phyloP scores from a whole-genome alignment of 2,113 vertebrate species.

The Urocitellus parryii region DNA sequence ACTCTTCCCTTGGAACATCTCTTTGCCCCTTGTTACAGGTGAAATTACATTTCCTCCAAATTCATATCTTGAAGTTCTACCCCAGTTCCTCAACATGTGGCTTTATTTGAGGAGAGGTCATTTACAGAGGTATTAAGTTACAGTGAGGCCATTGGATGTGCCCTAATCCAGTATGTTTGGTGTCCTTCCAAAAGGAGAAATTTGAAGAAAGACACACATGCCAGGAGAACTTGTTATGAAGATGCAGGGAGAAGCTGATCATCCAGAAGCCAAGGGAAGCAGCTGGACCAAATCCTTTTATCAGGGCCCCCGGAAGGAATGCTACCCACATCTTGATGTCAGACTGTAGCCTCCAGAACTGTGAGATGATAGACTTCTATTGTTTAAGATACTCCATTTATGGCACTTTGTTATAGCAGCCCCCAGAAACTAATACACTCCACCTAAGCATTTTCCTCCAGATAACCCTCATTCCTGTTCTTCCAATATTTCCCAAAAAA shows the following conservation, averaged over 20 bases:
- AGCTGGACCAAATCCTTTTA: neutral
- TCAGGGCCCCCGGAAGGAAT: neutral
- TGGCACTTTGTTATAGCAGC: neutral
- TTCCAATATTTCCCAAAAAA: neutral
- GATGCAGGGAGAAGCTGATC: neutral
- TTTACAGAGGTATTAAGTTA: neutral
- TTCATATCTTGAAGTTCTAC: neutral
- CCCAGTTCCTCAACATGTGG: neutral
- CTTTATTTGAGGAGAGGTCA: neutral
- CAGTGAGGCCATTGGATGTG: neutral
- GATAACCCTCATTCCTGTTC: neutral
- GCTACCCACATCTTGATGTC: neutral
- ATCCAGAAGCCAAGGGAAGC: neutral
- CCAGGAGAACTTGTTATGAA: neutral
- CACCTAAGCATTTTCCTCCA: neutral
- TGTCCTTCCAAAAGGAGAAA: neutral
- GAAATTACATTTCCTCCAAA: neutral
- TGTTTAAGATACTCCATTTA: neutral
- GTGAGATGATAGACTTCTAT: neutral
- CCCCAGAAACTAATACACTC: neutral
- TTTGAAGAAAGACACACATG: neutral
- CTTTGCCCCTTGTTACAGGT: neutral
- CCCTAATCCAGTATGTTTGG: neutral
- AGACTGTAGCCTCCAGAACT: neutral
- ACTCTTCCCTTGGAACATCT: neutral